Conservation (phyloP, 2,797 vertebrate species). For the Glyptemys insculpta region DNA sequence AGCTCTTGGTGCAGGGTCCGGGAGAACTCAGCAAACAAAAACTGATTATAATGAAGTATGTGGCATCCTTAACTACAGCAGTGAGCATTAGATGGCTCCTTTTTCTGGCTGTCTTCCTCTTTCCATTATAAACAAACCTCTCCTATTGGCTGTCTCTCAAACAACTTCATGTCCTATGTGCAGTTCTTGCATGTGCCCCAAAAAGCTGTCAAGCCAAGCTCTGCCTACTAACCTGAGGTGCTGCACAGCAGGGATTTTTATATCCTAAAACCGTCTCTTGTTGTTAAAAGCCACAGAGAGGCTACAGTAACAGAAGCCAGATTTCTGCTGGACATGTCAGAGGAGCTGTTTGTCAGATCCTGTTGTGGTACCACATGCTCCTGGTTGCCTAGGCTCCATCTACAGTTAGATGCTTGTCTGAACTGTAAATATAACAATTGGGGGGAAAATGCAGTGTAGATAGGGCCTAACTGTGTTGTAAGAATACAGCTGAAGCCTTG, state of each 20-base stretch:
- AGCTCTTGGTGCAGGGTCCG: not conserved
- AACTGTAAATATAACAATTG: not conserved
- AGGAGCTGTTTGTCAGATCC: not conserved
- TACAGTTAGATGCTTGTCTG: not conserved
- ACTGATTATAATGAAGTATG: rapidly evolving
- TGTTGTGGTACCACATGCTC: rapidly evolving
- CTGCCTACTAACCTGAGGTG: not conserved
- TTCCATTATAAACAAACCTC: not conserved
- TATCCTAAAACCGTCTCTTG: not conserved
- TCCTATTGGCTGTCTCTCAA: not conserved
- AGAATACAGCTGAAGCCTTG: not conserved
- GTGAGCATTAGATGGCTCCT: not conserved
- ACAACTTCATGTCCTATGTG: not conserved
- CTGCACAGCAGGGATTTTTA: rapidly evolving
- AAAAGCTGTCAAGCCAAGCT: not conserved
- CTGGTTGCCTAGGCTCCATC: not conserved
- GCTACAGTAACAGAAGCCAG: not conserved
- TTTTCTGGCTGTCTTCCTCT: not conserved
- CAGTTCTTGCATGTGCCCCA: not conserved
- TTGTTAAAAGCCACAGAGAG: not conserved
- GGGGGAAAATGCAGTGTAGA: not conserved
- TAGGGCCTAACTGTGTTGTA: not conserved
- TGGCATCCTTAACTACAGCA: not conserved
- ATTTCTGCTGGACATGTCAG: not conserved
- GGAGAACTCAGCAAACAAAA: not conserved